Evolutionary conservation across 2,797 vertebrate species (phyloP).

Genomic region (Podarcis siculus): DNA sequence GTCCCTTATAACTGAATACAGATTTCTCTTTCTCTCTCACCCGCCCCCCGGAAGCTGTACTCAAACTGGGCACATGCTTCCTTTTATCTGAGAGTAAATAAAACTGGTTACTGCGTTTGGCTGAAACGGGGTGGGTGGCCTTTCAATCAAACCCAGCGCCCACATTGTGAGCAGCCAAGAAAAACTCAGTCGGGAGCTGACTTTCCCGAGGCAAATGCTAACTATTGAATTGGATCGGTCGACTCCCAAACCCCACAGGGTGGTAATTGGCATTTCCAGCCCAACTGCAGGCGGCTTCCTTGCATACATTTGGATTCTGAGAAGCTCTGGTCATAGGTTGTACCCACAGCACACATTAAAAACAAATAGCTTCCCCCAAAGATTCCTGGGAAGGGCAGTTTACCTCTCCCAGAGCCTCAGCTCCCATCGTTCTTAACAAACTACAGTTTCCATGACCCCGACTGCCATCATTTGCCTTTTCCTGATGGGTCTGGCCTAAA

Average conservation of each 20-base stretch:
- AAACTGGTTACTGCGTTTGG: not conserved
- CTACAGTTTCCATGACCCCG: no score
- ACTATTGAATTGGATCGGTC: slow-evolving; percentile 13
- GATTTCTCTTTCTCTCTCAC: not conserved
- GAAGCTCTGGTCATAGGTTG: not conserved
- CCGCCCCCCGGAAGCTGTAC: not conserved
- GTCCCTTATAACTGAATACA: not conserved
- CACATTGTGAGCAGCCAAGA: slow-evolving; percentile 19
- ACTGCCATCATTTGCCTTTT: no score
- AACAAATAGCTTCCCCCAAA: no score
- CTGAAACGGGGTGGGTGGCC: slow-evolving; percentile 24
- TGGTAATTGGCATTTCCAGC: not conserved
- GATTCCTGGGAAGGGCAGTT: no score
- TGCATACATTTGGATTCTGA: not conserved
- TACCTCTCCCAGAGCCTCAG: no score
- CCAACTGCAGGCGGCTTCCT: no score
- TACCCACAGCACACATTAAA: not conserved
- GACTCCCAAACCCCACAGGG: not conserved
- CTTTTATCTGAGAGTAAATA: slow-evolving; percentile 4
- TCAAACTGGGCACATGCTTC: not conserved
- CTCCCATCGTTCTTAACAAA: no score
- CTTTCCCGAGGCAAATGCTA: slow-evolving; percentile 6
- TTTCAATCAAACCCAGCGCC: slow-evolving; percentile 12
- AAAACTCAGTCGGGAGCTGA: slow-evolving; percentile 25
- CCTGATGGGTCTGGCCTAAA: no score